A percentile compares a stretch with the other conserved stretches of the same genome.
These are phyloP conservation scores for Hypothenemus hampei DNA, from an alignment of 1,140 invertebrate species.

Conservation along the genomic window DNA sequence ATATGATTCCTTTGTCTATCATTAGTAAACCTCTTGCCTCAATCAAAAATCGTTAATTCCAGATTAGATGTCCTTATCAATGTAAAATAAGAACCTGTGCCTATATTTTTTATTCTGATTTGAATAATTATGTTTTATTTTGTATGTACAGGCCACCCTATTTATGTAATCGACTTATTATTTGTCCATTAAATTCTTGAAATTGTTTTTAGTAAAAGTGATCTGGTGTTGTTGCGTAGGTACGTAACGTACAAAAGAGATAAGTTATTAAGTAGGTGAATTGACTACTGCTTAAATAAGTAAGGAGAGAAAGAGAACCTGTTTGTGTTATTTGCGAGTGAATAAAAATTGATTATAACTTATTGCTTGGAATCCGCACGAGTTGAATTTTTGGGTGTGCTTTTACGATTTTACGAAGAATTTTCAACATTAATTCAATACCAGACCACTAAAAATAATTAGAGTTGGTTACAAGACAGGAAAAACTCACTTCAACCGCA, in stretches of 20 bases:
- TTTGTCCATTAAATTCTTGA: constrained; percentile 13
- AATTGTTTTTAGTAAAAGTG: constrained; percentile 22
- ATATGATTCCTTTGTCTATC: no score
- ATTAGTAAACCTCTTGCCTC: no score
- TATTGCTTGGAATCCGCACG: neutral
- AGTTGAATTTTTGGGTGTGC: neutral
- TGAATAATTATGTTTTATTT: no score
- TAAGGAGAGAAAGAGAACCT: constrained; percentile 12
- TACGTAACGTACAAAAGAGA: constrained; percentile 5
- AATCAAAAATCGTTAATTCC: no score
- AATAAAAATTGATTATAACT: neutral
- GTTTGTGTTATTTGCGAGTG: neutral
- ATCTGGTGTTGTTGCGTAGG: constrained; percentile 14
- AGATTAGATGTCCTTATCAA: no score
- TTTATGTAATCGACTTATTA: no score
- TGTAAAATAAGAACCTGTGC: no score
- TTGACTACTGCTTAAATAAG: constrained; percentile 20
- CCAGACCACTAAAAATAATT: neutral
- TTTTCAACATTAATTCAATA: neutral
- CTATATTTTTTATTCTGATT: no score
- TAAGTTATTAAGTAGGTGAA: constrained; percentile 18
- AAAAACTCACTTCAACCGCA: constrained; percentile 11
- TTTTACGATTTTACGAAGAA: neutral
- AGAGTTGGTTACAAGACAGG: constrained; percentile 1
- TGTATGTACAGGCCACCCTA: no score